A percentile compares a stretch with the other conserved stretches of the same genome.
Conservation (phyloP, 2,797 vertebrate genomes). For the Hozukius guyotensis region DNA sequence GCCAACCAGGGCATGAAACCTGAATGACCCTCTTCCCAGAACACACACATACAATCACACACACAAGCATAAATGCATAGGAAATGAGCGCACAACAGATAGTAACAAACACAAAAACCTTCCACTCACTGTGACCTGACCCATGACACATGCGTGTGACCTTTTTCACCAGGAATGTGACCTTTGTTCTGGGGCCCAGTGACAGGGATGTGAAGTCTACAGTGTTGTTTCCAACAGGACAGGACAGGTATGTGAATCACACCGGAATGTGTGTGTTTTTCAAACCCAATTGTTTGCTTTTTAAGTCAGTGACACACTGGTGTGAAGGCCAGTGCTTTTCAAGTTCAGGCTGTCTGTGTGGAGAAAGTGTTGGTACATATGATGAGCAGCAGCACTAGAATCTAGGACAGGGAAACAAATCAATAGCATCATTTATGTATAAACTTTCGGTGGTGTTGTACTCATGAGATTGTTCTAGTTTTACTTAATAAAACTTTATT, state of each 20-base stretch:
- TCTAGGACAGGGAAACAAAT: not conserved
- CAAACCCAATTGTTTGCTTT: not conserved
- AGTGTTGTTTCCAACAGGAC: not conserved
- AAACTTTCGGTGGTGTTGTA: not conserved
- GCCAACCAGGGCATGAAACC: constrained; percentile 65
- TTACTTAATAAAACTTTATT: too few species aligned
- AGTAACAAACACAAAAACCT: constrained; percentile 44
- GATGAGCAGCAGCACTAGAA: not conserved
- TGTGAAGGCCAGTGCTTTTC: not conserved
- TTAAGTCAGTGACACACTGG: not conserved
- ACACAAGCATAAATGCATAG: constrained; percentile 29
- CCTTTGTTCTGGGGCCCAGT: constrained; percentile 44
- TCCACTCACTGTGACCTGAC: constrained; percentile 45
- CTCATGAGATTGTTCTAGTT: not conserved
- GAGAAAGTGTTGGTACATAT: not conserved
- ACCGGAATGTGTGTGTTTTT: constrained; percentile 48
- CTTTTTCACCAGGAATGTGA: constrained; percentile 64
- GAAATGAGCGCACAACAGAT: constrained; percentile 47
- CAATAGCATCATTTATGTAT: not conserved
- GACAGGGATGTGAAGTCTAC: constrained; percentile 12
- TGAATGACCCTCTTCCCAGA: constrained; percentile 73
- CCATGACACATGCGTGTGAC: constrained; percentile 57
- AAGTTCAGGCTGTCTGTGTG: constrained; percentile 11
- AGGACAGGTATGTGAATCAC: constrained; percentile 41
- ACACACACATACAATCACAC: constrained; percentile 14